These are phyloP conservation scores for Trididemnum miniatum DNA, from an alignment of 23 tunicate species.

Conservation along the genomic window DNA sequence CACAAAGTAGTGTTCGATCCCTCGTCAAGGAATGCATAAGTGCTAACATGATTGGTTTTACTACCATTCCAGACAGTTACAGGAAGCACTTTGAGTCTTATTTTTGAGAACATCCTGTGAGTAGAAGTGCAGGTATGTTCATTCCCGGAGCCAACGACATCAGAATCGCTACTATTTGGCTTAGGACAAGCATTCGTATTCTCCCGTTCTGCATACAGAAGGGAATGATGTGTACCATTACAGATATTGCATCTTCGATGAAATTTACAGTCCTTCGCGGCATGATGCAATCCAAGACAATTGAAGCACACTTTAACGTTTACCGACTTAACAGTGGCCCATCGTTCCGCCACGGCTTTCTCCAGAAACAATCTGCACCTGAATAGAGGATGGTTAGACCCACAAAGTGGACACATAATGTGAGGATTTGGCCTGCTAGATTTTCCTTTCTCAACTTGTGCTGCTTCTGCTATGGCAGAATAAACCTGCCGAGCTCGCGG, in stretches of 20 bases:
- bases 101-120: background rate
- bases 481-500: no score
- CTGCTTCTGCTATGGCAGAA: no score
- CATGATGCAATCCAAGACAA: background rate
- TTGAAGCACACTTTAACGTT: background rate
- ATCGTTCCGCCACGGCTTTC: background rate
- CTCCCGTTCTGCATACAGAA: background rate
- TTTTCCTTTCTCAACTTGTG: no score
- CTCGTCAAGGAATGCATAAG: background rate
- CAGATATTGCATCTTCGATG: background rate
- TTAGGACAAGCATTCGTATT: background rate
- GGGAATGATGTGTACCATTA: background rate
- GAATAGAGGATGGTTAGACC: background rate
- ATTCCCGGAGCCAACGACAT: background rate
- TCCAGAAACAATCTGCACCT: background rate
- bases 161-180: no score
- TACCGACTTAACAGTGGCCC: background rate
- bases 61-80: background rate
- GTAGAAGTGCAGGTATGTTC: background rate
- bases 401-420: no score
- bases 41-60: background rate
- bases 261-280: background rate
- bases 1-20: background rate
- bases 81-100: background rate
- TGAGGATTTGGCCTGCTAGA: no score